Conservation (phyloP, 2,113 vertebrate genomes). For the Urocitellus parryii region DNA sequence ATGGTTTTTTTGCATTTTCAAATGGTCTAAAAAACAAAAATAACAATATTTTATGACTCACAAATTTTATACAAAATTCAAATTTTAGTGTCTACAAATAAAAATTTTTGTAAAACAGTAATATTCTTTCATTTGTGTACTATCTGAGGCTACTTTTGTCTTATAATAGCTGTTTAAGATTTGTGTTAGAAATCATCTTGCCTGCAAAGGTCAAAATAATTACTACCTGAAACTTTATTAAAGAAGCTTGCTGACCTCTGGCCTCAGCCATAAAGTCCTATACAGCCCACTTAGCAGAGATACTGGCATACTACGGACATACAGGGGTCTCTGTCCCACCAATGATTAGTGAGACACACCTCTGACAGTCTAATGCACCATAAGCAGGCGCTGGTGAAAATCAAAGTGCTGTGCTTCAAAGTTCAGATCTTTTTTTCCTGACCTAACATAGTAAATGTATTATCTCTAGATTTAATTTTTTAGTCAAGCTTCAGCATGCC, state of each 20-base stretch:
- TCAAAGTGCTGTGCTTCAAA: not conserved
- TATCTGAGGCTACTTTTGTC: not conserved
- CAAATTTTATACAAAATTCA: constrained; percentile 24
- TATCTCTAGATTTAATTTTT: not conserved
- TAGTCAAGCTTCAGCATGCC: not conserved
- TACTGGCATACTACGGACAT: not conserved
- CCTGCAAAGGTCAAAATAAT: not conserved
- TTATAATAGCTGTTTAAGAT: not conserved
- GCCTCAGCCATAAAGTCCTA: not conserved
- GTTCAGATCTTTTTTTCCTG: not conserved
- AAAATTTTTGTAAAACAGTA: not conserved
- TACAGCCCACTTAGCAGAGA: not conserved
- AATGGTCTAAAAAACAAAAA: not conserved
- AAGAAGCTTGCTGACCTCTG: not conserved
- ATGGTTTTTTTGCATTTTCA: not conserved
- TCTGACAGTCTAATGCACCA: not conserved
- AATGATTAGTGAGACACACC: not conserved
- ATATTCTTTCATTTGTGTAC: not conserved
- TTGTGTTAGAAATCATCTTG: constrained; percentile 11
- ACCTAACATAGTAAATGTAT: not conserved
- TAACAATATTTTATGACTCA: not conserved
- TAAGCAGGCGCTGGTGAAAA: not conserved
- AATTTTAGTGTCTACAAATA: constrained; percentile 35
- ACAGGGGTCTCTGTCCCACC: not conserved
- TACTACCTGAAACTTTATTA: not conserved